These are phyloP conservation scores for Cephalotes varians DNA, from an alignment of 2,888 invertebrate species.

Conservation along the genomic window DNA sequence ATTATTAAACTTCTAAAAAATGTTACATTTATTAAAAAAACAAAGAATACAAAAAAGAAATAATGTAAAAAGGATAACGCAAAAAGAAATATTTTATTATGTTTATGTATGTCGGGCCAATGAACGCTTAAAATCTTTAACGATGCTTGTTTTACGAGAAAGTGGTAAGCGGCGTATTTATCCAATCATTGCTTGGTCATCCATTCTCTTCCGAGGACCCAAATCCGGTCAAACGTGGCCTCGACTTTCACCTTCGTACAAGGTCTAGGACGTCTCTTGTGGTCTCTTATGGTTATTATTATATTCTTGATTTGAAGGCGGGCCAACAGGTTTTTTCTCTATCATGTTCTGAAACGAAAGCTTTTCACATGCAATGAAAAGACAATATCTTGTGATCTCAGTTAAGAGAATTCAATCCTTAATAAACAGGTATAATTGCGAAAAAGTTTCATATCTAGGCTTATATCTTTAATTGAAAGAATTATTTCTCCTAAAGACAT, in stretches of 20 bases:
- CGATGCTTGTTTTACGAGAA: slow-evolving; percentile 3
- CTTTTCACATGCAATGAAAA: neutral
- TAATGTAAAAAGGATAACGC: too few species aligned
- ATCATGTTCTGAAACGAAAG: neutral
- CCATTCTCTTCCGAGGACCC: slow-evolving; percentile 41
- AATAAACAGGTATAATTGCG: neutral
- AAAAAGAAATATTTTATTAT: neutral
- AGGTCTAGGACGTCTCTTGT: slow-evolving; percentile 78
- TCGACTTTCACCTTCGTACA: slow-evolving; percentile 81
- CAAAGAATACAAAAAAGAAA: neutral
- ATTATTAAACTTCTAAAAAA: neutral
- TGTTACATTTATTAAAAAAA: neutral
- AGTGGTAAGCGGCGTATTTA: slow-evolving; percentile 35
- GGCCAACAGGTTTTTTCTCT: neutral
- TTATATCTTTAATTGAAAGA: neutral
- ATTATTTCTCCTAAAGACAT: slow-evolving; percentile 1
- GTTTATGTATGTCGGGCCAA: slow-evolving; percentile 28
- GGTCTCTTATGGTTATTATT: slow-evolving; percentile 9
- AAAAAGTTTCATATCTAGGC: neutral
- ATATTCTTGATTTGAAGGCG: neutral
- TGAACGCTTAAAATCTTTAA: slow-evolving; percentile 18
- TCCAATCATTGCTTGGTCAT: slow-evolving; percentile 38
- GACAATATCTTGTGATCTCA: neutral
- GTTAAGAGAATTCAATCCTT: neutral
- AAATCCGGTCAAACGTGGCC: slow-evolving; percentile 68